Evolutionary conservation across 2,888 invertebrate genomes (phyloP).

Genomic region (Heterodera filipjevi): DNA sequence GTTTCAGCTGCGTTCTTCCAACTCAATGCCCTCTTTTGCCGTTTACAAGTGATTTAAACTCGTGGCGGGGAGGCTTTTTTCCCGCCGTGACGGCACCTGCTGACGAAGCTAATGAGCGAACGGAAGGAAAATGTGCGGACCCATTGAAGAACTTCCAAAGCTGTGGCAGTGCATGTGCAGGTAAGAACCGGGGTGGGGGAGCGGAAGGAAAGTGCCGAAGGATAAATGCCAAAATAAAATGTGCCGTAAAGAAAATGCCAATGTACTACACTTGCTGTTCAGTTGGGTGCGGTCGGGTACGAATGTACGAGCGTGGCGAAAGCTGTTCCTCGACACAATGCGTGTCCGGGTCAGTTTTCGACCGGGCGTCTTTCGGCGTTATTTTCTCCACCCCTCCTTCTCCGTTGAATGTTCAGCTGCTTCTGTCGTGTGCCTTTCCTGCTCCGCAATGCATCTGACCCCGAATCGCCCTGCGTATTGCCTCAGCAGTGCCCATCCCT

Average conservation of each 20-base stretch:
- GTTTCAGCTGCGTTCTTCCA: slow-evolving; percentile 39
- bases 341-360: slow-evolving; percentile 33
- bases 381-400: background rate
- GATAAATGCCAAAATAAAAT: background rate
- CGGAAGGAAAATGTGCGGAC: slow-evolving; percentile 37
- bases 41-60: slow-evolving; percentile 31
- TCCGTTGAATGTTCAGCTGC: slow-evolving; percentile 23
- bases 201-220: background rate
- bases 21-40: slow-evolving; percentile 37
- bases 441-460: slow-evolving; percentile 35
- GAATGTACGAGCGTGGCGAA: background rate
- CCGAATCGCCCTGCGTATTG: slow-evolving; percentile 38
- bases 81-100: background rate
- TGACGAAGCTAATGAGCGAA: background rate
- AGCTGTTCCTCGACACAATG: slow-evolving; percentile 35
- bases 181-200: too few species aligned
- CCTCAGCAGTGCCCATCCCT: slow-evolving; percentile 38
- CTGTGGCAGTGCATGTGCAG: slow-evolving; percentile 43
- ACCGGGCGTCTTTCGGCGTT: too few species aligned
- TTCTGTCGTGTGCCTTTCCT: slow-evolving; percentile 45
- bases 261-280: background rate
- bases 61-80: slow-evolving; percentile 34
- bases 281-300: slow-evolving; percentile 1
- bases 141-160: slow-evolving; percentile 42
- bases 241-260: background rate